These are phyloP conservation scores for Addax nasomaculatus DNA, from an alignment of 2,113 vertebrate genomes.

Conservation along the genomic window DNA sequence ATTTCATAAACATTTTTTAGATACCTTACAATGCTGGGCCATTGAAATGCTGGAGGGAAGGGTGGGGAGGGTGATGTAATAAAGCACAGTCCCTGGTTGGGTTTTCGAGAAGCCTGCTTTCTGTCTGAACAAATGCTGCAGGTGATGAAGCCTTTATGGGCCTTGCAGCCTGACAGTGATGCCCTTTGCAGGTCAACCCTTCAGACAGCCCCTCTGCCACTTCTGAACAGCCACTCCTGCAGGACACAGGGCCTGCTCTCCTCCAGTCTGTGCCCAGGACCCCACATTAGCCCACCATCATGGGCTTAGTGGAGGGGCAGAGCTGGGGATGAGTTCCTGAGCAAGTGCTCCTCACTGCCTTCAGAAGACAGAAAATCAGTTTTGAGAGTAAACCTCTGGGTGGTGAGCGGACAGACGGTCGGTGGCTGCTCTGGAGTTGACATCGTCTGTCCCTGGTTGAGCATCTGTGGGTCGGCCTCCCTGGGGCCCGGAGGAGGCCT, in stretches of 20 bases:
- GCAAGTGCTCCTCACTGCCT: background rate
- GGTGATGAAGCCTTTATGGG: background rate
- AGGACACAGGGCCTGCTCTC: background rate
- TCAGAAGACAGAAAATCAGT: background rate
- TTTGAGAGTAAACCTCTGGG: background rate
- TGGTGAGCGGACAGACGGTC: rapidly evolving
- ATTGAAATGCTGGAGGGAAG: background rate
- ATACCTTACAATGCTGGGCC: background rate
- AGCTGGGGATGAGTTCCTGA: background rate
- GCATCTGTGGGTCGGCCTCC: background rate
- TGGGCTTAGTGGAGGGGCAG: background rate
- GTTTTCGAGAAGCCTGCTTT: background rate
- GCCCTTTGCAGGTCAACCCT: background rate
- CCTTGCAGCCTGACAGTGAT: background rate
- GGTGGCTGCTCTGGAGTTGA: background rate
- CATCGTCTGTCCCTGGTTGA: background rate
- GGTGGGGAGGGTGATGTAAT: rapidly evolving
- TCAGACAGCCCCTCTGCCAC: background rate
- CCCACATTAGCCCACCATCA: background rate
- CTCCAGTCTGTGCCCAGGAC: background rate
- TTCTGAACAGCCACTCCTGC: background rate
- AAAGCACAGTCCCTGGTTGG: rapidly evolving
- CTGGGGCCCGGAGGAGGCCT: background rate
- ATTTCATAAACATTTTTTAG: background rate
- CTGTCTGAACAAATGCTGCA: background rate